Evolutionary conservation across 2,888 invertebrate species (phyloP).

Genomic region (Myopa tessellatipennis): DNA sequence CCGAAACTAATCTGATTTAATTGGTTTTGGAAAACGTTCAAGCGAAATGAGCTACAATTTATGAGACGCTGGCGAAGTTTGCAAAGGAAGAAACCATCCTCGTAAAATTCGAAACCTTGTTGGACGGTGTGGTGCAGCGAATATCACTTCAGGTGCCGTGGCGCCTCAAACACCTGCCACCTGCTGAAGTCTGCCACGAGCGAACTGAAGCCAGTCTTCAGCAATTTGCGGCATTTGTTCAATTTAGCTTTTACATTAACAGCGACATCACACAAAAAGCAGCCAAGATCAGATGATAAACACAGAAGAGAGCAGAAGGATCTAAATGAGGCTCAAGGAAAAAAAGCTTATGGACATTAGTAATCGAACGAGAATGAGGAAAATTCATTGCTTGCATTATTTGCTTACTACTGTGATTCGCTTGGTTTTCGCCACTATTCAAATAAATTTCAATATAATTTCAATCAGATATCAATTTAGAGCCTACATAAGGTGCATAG

Average conservation of each 20-base stretch:
- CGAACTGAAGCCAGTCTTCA: conserved; percentile 11
- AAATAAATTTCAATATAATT: not conserved
- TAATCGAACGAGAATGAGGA: not conserved
- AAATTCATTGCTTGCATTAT: not conserved
- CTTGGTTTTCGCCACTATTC: not conserved
- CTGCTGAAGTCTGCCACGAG: not conserved
- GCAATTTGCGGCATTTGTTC: conserved; percentile 17
- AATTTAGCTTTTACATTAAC: conserved; percentile 6
- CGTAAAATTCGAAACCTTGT: not conserved
- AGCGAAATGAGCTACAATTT: not conserved
- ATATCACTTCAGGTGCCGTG: not conserved
- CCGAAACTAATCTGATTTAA: conserved; percentile 18
- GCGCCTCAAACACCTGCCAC: not conserved
- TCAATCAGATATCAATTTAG: too few relatives aligned
- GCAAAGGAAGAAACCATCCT: not conserved
- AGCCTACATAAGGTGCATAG: too few relatives aligned
- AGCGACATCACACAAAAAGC: not conserved
- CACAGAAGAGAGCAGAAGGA: not conserved
- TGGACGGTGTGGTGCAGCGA: not conserved
- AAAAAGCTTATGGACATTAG: not conserved
- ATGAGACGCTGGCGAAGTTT: not conserved
- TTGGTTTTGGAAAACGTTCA: not conserved
- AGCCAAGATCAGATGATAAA: not conserved
- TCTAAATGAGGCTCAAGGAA: too few relatives aligned
- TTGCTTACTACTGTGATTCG: not conserved